Base-by-base conservation (phyloP, 2,888 invertebrate genomes). In the Eilema sororculum region DNA sequence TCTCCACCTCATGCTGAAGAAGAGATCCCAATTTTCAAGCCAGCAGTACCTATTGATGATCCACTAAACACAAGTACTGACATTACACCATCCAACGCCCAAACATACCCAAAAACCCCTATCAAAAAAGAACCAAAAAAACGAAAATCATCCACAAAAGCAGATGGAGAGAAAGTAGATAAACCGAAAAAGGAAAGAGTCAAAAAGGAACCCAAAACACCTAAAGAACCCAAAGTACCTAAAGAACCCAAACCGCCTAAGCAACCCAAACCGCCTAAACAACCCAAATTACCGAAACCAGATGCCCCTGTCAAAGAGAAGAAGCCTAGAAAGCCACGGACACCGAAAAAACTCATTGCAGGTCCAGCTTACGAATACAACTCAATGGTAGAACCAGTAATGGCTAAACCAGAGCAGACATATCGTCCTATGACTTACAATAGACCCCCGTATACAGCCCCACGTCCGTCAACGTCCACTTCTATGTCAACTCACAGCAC, bases 261-360 rank as follows among this genome's bases (percentile, higher is more conserved):
- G 28, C 28, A 60, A 60, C 77, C 80, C 69, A 71, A 72, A 71
- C 68, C 76, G 0, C 69, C 74, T 1, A 80, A 83, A 71, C 65
- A 73, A 28, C 74, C 74, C 59, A 82, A 86, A 69, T 77, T 80
- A 28, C 74, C 74, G 33, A 82, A 86, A 69, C 77, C 80, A 4
- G 88, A 87, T 20, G 86, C 78, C n/a, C 72, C 71, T 3, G 79
- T 76, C 0, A 86, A 87, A 71, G 89, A 89, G 57, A 93, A 90
- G 76, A 93, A 92, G 61, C 91, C 93, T 0, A 79, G 93, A 1
- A 93, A 93, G 76, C 89, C 93, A 10, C 83, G 89, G 13, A 83
- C 87, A 2, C 93, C 94, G 0, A 94, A 91, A 72, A 91, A 90
- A 71, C 76, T 65, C 3, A 10, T 60, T 20, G 13, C 22, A 16